These are phyloP conservation scores for Pedicia rivosa DNA, from an alignment of 2,888 invertebrate species.

Conservation along the genomic window DNA sequence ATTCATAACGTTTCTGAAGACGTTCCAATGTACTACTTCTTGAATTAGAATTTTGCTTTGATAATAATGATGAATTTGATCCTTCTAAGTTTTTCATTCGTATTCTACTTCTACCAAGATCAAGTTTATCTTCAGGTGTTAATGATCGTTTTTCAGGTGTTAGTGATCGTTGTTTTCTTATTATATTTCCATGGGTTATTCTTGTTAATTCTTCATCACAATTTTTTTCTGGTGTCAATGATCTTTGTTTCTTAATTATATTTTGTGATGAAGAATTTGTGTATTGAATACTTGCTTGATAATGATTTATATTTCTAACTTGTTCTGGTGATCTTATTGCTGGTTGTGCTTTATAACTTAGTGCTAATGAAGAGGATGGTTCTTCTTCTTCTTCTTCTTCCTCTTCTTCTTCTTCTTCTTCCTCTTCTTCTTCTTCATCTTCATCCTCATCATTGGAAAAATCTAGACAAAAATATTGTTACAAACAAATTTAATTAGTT, in stretches of 20 bases:
- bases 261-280: constrained; percentile 4
- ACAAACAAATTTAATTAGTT: background rate
- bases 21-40: constrained; percentile 28
- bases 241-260: constrained; percentile 21
- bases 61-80: constrained; percentile 12
- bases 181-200: constrained; percentile 21
- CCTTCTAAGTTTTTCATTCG: constrained; percentile 5
- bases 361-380: constrained; percentile 7
- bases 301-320: constrained; percentile 1
- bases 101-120: constrained; percentile 11
- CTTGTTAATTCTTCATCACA: constrained; percentile 24
- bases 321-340: constrained; percentile 1
- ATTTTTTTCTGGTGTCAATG: constrained; percentile 26
- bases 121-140: constrained; percentile 26
- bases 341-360: constrained; percentile 9
- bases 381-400: background rate
- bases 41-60: constrained; percentile 26
- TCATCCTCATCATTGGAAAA: constrained; percentile 38
- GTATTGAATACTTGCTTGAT: background rate
- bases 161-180: constrained; percentile 28
- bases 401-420: too few species aligned
- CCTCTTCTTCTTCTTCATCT: constrained; percentile 34
- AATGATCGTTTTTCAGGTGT: constrained; percentile 29
- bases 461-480: constrained; percentile 19
- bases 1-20: constrained; percentile 18